Percentiles rank a stretch among this genome's conserved stretches.
Conservation (phyloP, 2,888 invertebrate species). For the Mesorhabditis spiculigera region DNA sequence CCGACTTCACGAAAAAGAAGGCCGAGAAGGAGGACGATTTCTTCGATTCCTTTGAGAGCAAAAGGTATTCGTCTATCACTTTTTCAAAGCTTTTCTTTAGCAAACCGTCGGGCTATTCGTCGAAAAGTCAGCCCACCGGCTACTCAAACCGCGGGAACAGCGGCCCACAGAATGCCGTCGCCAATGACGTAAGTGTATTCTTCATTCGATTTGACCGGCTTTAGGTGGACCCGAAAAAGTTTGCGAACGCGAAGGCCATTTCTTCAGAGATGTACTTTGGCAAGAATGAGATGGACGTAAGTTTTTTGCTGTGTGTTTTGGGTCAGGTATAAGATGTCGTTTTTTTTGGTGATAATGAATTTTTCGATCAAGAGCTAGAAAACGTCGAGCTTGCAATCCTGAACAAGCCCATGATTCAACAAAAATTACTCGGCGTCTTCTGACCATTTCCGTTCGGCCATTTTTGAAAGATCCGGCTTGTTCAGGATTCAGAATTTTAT, state of each 20-base stretch:
- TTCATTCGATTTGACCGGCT: neutral
- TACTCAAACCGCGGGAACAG: neutral
- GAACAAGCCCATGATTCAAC: no score
- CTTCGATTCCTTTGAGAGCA: conserved; percentile 49
- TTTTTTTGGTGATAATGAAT: conserved; percentile 8
- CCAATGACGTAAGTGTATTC: neutral
- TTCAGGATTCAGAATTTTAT: no score
- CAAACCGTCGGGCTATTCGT: neutral
- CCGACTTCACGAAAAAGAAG: conserved; percentile 26
- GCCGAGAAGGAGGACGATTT: conserved; percentile 43
- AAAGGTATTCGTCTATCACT: neutral
- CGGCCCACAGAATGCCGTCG: neutral
- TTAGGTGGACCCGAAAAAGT: conserved; percentile 82
- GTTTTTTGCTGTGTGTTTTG: conserved; percentile 7
- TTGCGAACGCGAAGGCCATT: conserved; percentile 93
- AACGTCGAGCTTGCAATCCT: neutral
- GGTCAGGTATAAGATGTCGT: conserved; percentile 16
- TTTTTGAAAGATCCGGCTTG: no score
- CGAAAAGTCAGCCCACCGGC: neutral
- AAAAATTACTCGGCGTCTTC: no score
- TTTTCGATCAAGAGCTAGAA: no score
- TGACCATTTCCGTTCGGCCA: no score
- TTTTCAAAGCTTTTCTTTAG: neutral
- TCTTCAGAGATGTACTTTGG: conserved; percentile 95
- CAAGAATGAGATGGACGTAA: conserved; percentile 62